These are phyloP conservation scores for Hiodon alosoides DNA, from an alignment of 2,113 vertebrate species.

Conservation along the genomic window DNA sequence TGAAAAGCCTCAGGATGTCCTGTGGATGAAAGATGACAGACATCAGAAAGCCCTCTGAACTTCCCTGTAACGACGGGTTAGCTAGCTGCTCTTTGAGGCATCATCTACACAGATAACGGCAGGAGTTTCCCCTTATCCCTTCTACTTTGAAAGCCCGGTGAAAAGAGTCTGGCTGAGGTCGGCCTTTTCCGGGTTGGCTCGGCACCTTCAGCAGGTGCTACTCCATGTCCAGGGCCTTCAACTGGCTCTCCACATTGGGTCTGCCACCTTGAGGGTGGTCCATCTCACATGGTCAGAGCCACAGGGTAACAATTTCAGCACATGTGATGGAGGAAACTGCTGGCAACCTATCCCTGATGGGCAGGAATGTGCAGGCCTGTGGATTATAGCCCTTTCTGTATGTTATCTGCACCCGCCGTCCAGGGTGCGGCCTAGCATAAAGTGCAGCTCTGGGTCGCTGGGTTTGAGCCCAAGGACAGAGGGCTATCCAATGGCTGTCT, in stretches of 20 bases:
- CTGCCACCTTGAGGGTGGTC: conserved; percentile 21
- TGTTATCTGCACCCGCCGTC: conserved; percentile 52
- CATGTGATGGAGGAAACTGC: no score
- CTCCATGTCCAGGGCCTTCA: conserved; percentile 59
- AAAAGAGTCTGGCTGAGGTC: conserved; percentile 59
- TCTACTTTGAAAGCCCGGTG: conserved; percentile 57
- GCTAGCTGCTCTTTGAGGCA: conserved; percentile 1
- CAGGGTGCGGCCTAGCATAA: conserved; percentile 47
- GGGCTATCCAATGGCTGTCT: conserved; percentile 48
- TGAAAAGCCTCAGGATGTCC: neutral
- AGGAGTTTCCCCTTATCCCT: conserved; percentile 42
- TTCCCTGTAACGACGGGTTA: neutral
- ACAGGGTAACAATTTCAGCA: no score
- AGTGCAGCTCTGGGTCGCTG: conserved; percentile 51
- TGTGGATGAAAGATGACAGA: neutral
- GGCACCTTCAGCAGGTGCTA: conserved; percentile 56
- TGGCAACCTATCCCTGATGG: no score
- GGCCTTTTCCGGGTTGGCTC: conserved; percentile 49
- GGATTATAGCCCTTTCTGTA: neutral
- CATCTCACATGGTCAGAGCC: no score
- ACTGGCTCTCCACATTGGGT: conserved; percentile 52
- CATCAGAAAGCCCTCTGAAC: neutral
- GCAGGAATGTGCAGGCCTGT: no score
- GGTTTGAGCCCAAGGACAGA: conserved; percentile 50
- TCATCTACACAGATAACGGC: neutral